Percentiles rank a stretch among this genome's conserved stretches.
These are phyloP conservation scores for Aplidium turbinatum DNA, from an alignment of 23 tunicate species.

Conservation along the genomic window DNA sequence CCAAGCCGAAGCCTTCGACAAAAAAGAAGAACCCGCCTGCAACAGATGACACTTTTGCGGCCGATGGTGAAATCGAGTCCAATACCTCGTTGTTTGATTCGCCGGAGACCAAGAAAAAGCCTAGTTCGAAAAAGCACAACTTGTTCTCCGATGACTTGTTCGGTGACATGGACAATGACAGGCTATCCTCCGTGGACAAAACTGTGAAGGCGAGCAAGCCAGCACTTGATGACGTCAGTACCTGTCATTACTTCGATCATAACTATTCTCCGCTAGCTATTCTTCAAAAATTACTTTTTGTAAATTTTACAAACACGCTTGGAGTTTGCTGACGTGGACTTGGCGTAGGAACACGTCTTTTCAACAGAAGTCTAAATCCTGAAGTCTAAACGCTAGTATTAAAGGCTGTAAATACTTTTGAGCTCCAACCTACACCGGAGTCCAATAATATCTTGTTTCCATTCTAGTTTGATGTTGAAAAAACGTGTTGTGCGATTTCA, in stretches of 20 bases:
- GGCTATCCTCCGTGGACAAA: background rate
- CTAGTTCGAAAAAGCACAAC: conserved; percentile 3
- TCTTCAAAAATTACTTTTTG: too few relatives aligned
- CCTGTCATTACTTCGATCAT: too few relatives aligned
- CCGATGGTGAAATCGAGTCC: conserved; percentile 12
- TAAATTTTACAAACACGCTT: background rate
- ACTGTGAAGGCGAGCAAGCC: background rate
- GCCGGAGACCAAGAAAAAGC: conserved; percentile 3
- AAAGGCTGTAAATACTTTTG: too few relatives aligned
- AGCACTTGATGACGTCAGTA: conserved; percentile 20
- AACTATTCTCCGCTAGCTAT: too few relatives aligned
- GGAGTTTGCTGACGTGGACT: background rate
- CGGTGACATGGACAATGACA: conserved; percentile 13
- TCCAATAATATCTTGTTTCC: too few relatives aligned
- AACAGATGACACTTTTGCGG: conserved; percentile 3
- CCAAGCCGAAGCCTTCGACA: background rate
- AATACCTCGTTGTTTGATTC: background rate
- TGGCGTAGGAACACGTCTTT: too few relatives aligned
- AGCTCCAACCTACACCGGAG: too few relatives aligned
- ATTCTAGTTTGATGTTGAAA: too few relatives aligned
- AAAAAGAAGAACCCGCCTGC: background rate
- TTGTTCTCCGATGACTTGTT: conserved; percentile 34
- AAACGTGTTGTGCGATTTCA: too few relatives aligned
- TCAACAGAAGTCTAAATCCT: too few relatives aligned
- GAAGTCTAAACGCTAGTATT: too few relatives aligned